Evolutionary conservation across 2,888 invertebrate genomes (phyloP), one percentile per base, ranked within the genome.

Genomic region (Pharmacophagus antenor): DNA sequence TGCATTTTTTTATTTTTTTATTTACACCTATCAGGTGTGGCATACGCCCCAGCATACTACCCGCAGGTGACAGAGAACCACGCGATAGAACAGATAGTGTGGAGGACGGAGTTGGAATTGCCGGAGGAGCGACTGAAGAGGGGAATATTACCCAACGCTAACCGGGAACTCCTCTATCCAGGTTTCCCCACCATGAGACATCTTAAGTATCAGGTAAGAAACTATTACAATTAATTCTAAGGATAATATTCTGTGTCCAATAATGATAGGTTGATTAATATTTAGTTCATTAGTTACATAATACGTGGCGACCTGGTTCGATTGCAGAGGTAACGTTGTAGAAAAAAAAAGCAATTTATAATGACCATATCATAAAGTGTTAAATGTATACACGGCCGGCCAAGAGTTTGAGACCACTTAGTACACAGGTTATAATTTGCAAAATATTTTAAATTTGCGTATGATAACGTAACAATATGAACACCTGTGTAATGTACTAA

Each of bases 101-200:
- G 83, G 72, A 83, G 93, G 1, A 82, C 92, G 0, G 94, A 94
- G 31, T 81, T 95, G 18, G 79, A 91, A 1, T 92, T 95, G 15
- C 90, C 93, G 0, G 73, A 67, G 7, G 82, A 88, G 0, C 84
- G 92, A 68, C 81, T 97, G 20, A 85, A 93, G 2, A 93, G 94
- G 62, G 97, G 97, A 7, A 89, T 96, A 63, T 91, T 94, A 74
- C 93, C 94, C 0, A 94, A 94, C 58, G 94, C 94, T 0, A 86
- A 91, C 60, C 81, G 93, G 31, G 93, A 95, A 70, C 91, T 95
- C 54, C 94, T 95, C 76, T 96, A 94, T 82, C 95, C 96, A 0
- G 99, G 99, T 10, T 99, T 99, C 80, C 98, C 99, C 0, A 97
- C 97, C 0, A 92, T 98, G 84, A 95, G 95, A 68, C 95, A 98